These are phyloP conservation scores for Smithornis capensis DNA, from an alignment of 2,113 vertebrate species.

Conservation along the genomic window DNA sequence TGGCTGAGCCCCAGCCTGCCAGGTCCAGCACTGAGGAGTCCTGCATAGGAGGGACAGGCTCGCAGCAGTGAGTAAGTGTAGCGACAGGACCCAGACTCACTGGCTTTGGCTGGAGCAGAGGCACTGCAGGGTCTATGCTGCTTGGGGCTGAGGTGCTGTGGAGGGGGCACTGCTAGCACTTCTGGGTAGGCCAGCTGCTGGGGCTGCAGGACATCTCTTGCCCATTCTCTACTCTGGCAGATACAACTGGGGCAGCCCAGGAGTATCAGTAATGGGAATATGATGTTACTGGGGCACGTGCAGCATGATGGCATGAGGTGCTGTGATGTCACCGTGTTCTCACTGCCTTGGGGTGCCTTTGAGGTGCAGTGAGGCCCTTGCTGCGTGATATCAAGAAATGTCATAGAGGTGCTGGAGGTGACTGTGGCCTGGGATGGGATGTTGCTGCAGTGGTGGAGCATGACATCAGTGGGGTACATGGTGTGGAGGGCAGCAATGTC, in stretches of 20 bases:
- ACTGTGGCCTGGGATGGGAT: not conserved
- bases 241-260: not conserved
- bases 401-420: not conserved
- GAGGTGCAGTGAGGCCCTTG: not conserved
- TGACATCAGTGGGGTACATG: not conserved
- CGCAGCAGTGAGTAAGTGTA: not conserved
- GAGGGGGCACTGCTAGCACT: not conserved
- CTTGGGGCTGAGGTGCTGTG: not conserved
- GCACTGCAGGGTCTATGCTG: not conserved
- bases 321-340: not conserved
- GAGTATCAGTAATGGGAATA: not conserved
- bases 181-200: not conserved
- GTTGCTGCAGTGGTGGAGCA: not conserved
- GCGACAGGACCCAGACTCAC: fast-evolving
- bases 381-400: fast-evolving
- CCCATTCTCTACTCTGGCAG: not conserved
- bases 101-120: not conserved
- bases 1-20: constrained; percentile 33
- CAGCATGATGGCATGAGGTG: not conserved
- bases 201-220: fast-evolving
- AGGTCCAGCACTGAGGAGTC: not conserved
- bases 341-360: not conserved
- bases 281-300: not conserved
- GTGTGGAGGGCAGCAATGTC: not conserved
- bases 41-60: constrained; percentile 10